Conservation (phyloP, 2,797 vertebrate species). For the Streptopelia turtur region DNA sequence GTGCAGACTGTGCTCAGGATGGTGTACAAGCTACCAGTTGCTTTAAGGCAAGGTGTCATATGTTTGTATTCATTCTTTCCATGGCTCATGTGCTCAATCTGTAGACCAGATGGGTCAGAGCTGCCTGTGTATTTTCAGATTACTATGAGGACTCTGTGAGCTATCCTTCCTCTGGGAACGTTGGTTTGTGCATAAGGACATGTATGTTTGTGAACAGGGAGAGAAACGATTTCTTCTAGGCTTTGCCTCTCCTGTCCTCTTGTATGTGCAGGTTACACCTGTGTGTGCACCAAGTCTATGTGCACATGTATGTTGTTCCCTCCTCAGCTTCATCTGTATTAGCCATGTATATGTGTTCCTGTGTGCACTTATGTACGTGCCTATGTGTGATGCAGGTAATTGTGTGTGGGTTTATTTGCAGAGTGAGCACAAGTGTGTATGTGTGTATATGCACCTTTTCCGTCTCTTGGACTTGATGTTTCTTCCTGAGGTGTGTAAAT, state of each 20-base stretch:
- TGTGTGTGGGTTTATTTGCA: not conserved
- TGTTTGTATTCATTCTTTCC: slow-evolving; percentile 26
- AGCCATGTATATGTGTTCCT: not conserved
- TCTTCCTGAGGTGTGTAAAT: not conserved
- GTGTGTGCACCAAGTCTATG: not conserved
- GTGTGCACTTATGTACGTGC: not conserved
- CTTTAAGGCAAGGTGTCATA: slow-evolving; percentile 36
- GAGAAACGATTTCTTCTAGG: not conserved
- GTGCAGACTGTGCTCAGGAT: not conserved
- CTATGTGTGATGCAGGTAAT: not conserved
- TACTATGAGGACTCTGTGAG: not conserved
- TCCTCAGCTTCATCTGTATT: not conserved
- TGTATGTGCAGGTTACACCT: not conserved
- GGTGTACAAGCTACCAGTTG: slow-evolving; percentile 14
- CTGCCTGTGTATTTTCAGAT: slow-evolving; percentile 24
- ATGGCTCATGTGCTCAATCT: not conserved
- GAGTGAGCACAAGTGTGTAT: not conserved
- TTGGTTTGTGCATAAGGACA: slow-evolving; percentile 8
- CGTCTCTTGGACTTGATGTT: not conserved
- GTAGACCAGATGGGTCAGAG: slow-evolving; percentile 31
- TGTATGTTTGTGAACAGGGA: not conserved
- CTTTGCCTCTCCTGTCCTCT: not conserved
- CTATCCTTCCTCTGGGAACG: not conserved
- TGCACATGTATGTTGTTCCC: not conserved
- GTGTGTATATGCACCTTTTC: not conserved